phyloP scores from a whole-genome alignment of 2,113 vertebrate species.

The Lucifuga dentata region DNA sequence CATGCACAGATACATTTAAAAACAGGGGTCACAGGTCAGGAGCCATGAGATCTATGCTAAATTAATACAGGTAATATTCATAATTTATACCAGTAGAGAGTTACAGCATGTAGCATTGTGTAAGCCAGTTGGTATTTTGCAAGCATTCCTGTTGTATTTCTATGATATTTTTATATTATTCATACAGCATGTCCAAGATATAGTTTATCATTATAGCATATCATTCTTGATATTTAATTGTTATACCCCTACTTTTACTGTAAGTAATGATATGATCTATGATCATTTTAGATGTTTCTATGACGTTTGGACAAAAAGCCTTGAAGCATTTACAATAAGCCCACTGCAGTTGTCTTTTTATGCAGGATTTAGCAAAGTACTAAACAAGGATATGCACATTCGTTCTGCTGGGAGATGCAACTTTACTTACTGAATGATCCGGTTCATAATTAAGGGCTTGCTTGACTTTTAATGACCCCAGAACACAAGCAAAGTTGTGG shows the following conservation, averaged over 20 bases:
- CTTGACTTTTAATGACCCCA: conserved; percentile 78
- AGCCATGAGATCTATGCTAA: not conserved
- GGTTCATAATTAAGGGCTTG: conserved; percentile 75
- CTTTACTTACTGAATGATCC: conserved; percentile 72
- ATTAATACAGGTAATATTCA: not conserved
- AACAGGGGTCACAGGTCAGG: not conserved
- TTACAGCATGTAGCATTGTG: too few species aligned
- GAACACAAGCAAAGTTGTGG: conserved; percentile 76
- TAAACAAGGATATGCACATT: conserved; percentile 2
- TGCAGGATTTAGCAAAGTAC: not conserved
- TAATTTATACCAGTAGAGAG: too few species aligned
- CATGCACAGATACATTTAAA: not conserved
- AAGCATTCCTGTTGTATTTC: too few species aligned
- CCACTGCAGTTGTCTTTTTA: not conserved
- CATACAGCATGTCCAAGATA: too few species aligned
- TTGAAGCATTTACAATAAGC: not conserved
- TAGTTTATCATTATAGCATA: too few species aligned
- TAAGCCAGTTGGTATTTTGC: too few species aligned
- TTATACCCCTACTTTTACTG: too few species aligned
- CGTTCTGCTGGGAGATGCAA: conserved; percentile 45
- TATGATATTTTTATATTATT: too few species aligned
- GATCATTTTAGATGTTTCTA: not conserved
- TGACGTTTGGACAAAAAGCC: not conserved
- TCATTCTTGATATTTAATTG: too few species aligned
- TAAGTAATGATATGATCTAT: too few species aligned